Base-by-base conservation (phyloP, 2,888 invertebrate species). In the Agrotis clavis region DNA sequence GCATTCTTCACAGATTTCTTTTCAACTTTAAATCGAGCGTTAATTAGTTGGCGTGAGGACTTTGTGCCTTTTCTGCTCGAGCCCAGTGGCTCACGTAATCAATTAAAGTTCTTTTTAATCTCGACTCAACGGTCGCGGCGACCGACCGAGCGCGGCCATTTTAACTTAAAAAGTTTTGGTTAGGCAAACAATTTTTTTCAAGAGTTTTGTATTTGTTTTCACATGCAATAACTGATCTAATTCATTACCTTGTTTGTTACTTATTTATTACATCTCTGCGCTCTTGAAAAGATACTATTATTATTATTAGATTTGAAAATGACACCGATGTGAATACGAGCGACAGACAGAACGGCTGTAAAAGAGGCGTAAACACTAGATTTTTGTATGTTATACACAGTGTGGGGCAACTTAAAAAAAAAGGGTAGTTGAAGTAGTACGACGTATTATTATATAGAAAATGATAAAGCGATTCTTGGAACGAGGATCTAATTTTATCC, bases 91-190 rank as follows among this genome's bases (percentile, higher is more conserved):
- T 82, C 88, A 87, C 86, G 88, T 90, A 90, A 91, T 91, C 90
- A 90, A 91, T 91, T 90, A 88, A 87, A 88, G 82, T 88, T 87
- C 84, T 90, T 90, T 90, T 90, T 88, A 89, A 89, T 89, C 84
- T 86, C 74, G 78, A 79, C 75, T 74, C 84, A 67, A 82, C 82
- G 84, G 79, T 73, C 67, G 75, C 76, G 67, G 73, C 57, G 69
- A 74, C 70, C 74, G 67, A 60, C 79, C 66, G 71, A 80, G 69
- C 72, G 77, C 81, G 53, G 76, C 86, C 87, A 84, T 85, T 86
- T 86, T 87, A 67, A 77, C 83, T 82, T 79, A 62, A 70, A 77
- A 76, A 71, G 63, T 80, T 79, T 79, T 62, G 54, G 25, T 54
- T 71, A 19, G 64, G 60, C 41, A 59, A 73, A 71, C 59, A 51